These are phyloP conservation scores for Congeria kusceri DNA, from an alignment of 2,888 invertebrate species.

Conservation along the genomic window DNA sequence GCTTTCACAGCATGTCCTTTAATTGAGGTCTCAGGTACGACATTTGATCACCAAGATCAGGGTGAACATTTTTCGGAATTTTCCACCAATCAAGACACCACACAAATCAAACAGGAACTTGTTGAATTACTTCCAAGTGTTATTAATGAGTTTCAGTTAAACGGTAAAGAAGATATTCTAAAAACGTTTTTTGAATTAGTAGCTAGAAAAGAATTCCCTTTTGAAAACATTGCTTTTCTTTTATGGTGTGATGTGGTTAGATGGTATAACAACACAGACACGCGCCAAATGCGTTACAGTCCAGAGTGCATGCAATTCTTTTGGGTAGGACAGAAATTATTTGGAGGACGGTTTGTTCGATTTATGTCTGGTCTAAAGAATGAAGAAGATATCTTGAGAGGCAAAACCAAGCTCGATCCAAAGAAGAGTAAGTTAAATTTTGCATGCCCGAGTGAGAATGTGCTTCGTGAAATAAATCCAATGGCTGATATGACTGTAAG, in stretches of 20 bases:
- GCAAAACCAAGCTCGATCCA: background rate
- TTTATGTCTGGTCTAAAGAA: constrained; percentile 39
- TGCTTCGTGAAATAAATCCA: constrained; percentile 10
- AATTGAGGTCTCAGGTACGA: too few relatives aligned
- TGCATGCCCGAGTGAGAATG: constrained; percentile 19
- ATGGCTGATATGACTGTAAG: background rate
- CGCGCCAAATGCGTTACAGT: background rate
- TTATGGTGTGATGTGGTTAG: background rate
- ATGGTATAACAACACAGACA: background rate
- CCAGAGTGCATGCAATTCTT: constrained; percentile 7
- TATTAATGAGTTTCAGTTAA: too few relatives aligned
- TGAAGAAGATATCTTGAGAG: constrained; percentile 5
- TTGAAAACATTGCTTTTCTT: background rate
- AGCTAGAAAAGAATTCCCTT: too few relatives aligned
- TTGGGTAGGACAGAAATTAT: constrained; percentile 20
- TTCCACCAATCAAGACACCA: too few relatives aligned
- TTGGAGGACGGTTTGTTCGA: constrained; percentile 20
- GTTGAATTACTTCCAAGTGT: too few relatives aligned
- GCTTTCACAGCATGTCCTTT: too few relatives aligned
- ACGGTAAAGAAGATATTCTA: too few relatives aligned
- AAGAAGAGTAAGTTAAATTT: constrained; percentile 19
- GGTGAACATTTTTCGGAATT: too few relatives aligned
- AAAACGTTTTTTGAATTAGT: too few relatives aligned
- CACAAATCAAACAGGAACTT: too few relatives aligned
- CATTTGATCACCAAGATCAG: too few relatives aligned